These are phyloP conservation scores for Embidobia sp. DNA, from an alignment of 2,888 invertebrate genomes.

Conservation along the genomic window DNA sequence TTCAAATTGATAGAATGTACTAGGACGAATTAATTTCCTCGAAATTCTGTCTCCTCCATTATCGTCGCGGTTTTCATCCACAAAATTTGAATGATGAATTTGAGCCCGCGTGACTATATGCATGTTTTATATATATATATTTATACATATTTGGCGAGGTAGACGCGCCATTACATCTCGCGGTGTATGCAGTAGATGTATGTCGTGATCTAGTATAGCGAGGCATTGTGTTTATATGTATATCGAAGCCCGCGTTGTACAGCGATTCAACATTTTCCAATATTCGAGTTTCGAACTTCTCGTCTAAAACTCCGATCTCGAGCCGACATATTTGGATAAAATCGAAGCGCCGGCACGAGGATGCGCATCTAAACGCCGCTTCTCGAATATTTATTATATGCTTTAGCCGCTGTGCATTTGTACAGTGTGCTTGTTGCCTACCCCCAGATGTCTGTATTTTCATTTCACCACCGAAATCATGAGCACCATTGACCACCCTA, in stretches of 20 bases:
- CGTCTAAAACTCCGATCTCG: conserved; percentile 75
- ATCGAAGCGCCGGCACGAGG: conserved; percentile 75
- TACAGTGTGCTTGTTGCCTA: conserved; percentile 56
- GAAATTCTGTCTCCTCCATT: conserved; percentile 1
- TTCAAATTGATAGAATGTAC: too few relatives aligned
- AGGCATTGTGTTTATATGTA: conserved; percentile 81
- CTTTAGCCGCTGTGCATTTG: conserved; percentile 71
- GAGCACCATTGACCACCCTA: conserved; percentile 54
- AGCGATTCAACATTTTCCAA: conserved; percentile 80
- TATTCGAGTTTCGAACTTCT: conserved; percentile 78
- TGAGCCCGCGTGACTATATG: conserved; percentile 8
- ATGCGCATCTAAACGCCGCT: conserved; percentile 66
- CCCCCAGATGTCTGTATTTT: conserved; percentile 53
- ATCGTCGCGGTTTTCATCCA: conserved; percentile 9
- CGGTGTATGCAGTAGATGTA: conserved; percentile 39
- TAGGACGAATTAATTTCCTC: background rate
- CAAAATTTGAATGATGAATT: conserved; percentile 49
- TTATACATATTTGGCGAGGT: too few relatives aligned
- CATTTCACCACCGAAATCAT: conserved; percentile 61
- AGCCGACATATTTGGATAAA: conserved; percentile 80
- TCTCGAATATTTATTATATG: conserved; percentile 78
- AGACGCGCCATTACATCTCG: conserved; percentile 39
- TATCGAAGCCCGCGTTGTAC: conserved; percentile 77
- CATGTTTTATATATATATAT: too few relatives aligned
- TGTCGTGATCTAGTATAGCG: conserved; percentile 67